phyloP scores from a whole-genome alignment of 1,140 invertebrate species.

The Listronotus bonariensis region DNA sequence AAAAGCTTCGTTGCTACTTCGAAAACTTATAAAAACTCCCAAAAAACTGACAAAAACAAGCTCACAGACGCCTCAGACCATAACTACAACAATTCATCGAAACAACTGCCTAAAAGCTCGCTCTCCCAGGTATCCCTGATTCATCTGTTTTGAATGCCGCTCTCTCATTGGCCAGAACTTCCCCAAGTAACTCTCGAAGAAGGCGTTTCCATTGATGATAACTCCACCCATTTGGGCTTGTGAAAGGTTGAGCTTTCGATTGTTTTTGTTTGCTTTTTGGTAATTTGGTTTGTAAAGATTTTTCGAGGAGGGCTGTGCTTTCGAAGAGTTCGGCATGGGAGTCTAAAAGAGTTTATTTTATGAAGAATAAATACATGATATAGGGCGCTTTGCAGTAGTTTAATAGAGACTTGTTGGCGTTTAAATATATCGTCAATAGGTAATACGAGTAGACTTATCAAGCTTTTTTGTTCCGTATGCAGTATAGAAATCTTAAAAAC shows the following conservation, averaged over 20 bases:
- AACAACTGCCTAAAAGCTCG: slow-evolving; percentile 23
- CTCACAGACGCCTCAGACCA: not conserved
- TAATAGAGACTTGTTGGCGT: not conserved
- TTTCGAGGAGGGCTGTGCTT: slow-evolving; percentile 6
- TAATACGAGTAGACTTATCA: too few species aligned
- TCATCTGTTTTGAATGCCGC: slow-evolving; percentile 6
- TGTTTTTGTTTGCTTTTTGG: slow-evolving; percentile 37
- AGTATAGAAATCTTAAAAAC: too few species aligned
- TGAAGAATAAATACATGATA: not conserved
- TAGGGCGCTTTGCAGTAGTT: too few species aligned
- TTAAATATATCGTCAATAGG: not conserved
- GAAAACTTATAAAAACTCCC: not conserved
- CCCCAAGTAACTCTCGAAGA: not conserved
- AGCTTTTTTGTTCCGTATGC: too few species aligned
- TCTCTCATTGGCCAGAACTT: slow-evolving; percentile 13
- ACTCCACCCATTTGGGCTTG: not conserved
- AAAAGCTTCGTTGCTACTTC: not conserved
- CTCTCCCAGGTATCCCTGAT: slow-evolving; percentile 19
- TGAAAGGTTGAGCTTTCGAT: slow-evolving; percentile 20
- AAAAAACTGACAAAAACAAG: slow-evolving; percentile 1
- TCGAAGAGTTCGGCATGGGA: not conserved
- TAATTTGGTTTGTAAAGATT: slow-evolving; percentile 37
- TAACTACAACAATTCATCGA: slow-evolving; percentile 9
- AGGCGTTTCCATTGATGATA: not conserved
- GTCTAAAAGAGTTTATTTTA: not conserved